Conservation (phyloP, 2,797 vertebrate species). For the Aratinga solstitialis region DNA sequence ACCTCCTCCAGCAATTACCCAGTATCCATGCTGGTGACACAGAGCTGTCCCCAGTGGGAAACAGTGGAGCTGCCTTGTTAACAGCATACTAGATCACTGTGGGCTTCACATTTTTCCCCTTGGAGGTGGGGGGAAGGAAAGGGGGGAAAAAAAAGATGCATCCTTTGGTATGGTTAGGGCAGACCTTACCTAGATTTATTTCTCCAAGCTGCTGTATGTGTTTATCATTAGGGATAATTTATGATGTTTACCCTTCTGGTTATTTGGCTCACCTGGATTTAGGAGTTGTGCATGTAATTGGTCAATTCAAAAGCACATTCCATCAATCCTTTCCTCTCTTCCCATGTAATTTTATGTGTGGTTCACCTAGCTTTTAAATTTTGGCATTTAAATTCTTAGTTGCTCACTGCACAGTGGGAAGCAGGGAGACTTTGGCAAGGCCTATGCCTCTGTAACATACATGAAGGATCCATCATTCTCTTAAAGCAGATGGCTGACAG, state of each 20-base stretch:
- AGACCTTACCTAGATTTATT: neutral
- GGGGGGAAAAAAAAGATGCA: rapidly evolving
- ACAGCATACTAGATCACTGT: neutral
- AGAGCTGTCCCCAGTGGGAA: neutral
- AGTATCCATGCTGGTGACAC: neutral
- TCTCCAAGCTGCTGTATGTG: neutral
- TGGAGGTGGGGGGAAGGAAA: neutral
- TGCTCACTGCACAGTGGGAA: neutral
- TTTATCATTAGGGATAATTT: neutral
- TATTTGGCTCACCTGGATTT: neutral
- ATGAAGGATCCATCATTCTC: neutral
- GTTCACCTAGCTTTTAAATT: neutral
- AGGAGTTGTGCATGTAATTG: neutral
- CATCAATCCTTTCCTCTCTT: neutral
- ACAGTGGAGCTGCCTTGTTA: neutral
- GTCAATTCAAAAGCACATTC: neutral
- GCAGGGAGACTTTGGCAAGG: neutral
- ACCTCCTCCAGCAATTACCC: neutral
- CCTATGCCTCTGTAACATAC: neutral
- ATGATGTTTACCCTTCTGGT: neutral
- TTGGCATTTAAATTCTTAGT: neutral
- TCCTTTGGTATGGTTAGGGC: neutral
- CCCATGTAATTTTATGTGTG: neutral
- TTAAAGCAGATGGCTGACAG: constrained; percentile 7
- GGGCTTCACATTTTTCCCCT: neutral